Conservation (phyloP, 2,113 vertebrate genomes). For the Bucco capensis region DNA sequence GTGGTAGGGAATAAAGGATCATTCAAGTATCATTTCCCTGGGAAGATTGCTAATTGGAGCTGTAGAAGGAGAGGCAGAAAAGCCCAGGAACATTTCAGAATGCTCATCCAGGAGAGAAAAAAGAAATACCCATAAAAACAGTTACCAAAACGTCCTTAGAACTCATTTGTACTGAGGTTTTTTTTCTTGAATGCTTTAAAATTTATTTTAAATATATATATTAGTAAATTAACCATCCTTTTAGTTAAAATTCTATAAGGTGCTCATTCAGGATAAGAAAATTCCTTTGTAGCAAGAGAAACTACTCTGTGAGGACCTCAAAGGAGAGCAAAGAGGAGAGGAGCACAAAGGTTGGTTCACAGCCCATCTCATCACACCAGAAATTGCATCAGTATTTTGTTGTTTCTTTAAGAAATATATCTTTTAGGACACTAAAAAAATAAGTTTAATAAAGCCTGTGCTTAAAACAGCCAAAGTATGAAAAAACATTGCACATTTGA, state of each 20-base stretch:
- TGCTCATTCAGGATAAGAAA: constrained; percentile 44
- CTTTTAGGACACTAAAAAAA: constrained; percentile 67
- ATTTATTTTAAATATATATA: constrained; percentile 55
- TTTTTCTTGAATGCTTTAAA: constrained; percentile 17
- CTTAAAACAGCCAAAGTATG: constrained; percentile 65
- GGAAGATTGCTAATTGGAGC: constrained; percentile 42
- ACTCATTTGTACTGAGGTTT: constrained; percentile 29
- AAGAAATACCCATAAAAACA: constrained; percentile 32
- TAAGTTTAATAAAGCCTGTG: constrained; percentile 65
- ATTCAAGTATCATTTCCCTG: constrained; percentile 61
- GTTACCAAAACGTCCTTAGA: constrained; percentile 54
- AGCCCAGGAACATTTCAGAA: constrained; percentile 28
- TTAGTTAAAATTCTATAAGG: constrained; percentile 53
- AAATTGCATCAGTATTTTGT: constrained; percentile 3
- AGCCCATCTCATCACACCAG: constrained; percentile 48
- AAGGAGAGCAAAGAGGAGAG: constrained; percentile 42
- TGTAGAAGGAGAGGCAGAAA: constrained; percentile 24
- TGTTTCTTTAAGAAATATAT: constrained; percentile 61
- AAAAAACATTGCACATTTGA: constrained; percentile 55
- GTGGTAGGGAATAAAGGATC: constrained; percentile 18
- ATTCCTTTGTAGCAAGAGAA: constrained; percentile 43
- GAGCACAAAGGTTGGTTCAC: constrained; percentile 41
- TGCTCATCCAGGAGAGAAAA: constrained; percentile 45
- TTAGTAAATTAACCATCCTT: constrained; percentile 15
- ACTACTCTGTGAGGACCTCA: constrained; percentile 18